A percentile compares a stretch with the other conserved stretches of the same genome.
Conservation (phyloP, 1,140 invertebrate genomes). For the Diorhabda sublineata region DNA sequence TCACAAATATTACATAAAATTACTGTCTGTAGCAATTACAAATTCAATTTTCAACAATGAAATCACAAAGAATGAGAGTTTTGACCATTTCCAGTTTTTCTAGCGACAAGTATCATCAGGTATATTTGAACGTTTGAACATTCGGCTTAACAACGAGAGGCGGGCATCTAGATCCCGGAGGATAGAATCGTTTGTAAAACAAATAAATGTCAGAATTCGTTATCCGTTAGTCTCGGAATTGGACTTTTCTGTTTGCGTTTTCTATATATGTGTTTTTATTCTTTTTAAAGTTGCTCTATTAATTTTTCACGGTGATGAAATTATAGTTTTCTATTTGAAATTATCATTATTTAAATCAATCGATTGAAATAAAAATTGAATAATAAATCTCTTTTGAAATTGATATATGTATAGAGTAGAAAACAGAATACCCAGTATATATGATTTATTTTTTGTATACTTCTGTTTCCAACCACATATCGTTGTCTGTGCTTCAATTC, state of each 20-base stretch:
- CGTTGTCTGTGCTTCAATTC: no score
- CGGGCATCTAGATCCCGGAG: background rate
- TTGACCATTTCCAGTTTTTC: background rate
- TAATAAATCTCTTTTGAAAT: no score
- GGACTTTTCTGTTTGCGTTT: background rate
- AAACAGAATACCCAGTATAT: no score
- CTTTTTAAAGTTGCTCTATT: background rate
- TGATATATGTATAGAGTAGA: no score
- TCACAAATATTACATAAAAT: background rate
- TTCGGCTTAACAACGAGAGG: background rate
- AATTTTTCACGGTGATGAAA: background rate
- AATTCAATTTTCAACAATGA: background rate
- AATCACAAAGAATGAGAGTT: background rate
- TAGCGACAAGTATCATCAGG: background rate
- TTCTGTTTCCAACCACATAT: no score
- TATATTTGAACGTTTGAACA: background rate
- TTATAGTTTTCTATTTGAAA: no score
- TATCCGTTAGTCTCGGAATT: background rate
- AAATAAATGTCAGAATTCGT: background rate
- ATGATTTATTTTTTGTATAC: no score
- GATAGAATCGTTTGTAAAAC: conserved; percentile 2
- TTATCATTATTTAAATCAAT: no score
- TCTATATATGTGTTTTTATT: background rate
- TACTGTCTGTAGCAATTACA: background rate
- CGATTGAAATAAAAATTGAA: no score